These are phyloP conservation scores for Dendrocincla fuliginosa DNA, from an alignment of 2,797 vertebrate species.

Conservation along the genomic window DNA sequence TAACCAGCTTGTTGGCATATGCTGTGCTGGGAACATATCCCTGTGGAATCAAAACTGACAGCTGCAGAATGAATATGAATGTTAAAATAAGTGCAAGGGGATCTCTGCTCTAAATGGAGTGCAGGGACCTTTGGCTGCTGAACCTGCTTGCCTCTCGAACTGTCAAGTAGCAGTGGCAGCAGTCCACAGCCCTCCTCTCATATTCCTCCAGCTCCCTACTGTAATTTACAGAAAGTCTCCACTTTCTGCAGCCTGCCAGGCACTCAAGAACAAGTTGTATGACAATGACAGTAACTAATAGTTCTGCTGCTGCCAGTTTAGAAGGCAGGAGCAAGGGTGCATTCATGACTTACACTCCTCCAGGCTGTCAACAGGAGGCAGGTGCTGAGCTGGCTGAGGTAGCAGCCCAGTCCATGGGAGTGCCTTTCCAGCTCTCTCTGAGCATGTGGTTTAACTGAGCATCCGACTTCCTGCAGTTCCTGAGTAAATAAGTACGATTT, in stretches of 20 bases:
- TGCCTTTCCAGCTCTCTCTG: neutral
- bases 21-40: neutral
- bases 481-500: neutral
- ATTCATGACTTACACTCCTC: neutral
- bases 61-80: neutral
- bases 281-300: neutral
- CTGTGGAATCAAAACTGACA: neutral
- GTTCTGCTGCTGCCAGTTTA: neutral
- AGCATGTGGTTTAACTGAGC: neutral
- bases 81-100: neutral
- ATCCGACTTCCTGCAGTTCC: neutral
- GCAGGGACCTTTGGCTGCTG: neutral
- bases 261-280: neutral
- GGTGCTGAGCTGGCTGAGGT: neutral
- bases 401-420: rapidly evolving
- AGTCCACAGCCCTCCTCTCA: neutral
- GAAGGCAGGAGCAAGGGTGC: neutral
- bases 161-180: neutral
- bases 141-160: neutral
- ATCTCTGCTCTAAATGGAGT: neutral
- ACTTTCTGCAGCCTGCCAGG: neutral
- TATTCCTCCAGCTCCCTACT: neutral
- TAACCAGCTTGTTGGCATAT: neutral
- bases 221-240: constrained; percentile 5
- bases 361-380: neutral